These are phyloP conservation scores for Syrmaticus mikado DNA, from an alignment of 2,113 vertebrate genomes.

Conservation along the genomic window DNA sequence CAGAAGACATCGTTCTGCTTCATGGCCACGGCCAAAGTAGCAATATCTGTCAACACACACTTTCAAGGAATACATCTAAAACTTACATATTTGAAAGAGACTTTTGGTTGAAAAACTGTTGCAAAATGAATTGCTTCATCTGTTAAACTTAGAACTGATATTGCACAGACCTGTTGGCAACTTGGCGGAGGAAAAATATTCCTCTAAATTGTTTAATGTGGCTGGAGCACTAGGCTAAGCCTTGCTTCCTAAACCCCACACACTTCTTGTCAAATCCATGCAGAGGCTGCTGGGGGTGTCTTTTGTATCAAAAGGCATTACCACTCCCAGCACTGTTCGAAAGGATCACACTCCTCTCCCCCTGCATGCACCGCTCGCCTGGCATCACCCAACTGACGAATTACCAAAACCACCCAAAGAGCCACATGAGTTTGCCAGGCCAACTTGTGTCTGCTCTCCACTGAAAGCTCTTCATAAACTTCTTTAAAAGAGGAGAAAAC, in stretches of 20 bases:
- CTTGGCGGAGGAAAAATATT: neutral
- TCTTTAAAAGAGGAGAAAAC: neutral
- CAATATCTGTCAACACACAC: neutral
- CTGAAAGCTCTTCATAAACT: neutral
- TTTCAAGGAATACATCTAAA: neutral
- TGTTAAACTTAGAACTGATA: neutral
- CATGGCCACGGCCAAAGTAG: neutral
- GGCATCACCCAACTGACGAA: neutral
- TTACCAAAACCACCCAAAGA: neutral
- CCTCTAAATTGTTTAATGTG: neutral
- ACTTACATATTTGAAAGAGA: neutral
- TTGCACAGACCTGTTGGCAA: neutral
- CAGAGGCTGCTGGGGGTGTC: neutral
- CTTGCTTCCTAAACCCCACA: neutral
- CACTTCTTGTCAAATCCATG: neutral
- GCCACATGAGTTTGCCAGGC: neutral
- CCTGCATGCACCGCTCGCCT: rapidly evolving
- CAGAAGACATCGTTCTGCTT: neutral
- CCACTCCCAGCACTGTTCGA: neutral
- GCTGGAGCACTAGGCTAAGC: neutral
- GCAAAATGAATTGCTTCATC: neutral
- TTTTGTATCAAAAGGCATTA: neutral
- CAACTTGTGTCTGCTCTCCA: neutral
- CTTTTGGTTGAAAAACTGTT: neutral
- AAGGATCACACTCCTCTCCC: neutral